phyloP scores from a whole-genome alignment of 2,888 invertebrate genomes.

The Sipha maydis region DNA sequence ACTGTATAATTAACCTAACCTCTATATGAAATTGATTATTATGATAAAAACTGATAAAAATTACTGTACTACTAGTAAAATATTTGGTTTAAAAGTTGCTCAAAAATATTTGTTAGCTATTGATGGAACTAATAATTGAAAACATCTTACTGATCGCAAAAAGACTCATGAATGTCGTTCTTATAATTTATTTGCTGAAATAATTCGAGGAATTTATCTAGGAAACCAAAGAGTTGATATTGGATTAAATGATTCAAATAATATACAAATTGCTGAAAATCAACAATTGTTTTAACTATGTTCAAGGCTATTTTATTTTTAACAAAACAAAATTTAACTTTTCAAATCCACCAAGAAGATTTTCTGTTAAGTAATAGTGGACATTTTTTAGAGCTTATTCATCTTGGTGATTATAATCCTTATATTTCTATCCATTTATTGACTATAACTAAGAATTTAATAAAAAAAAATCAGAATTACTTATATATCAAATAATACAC shows the following conservation, averaged over 20 bases:
- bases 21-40: no score
- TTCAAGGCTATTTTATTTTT: conserved; percentile 22
- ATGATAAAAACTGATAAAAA: conserved; percentile 5
- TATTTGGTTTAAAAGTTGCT: conserved; percentile 10
- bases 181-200: conserved; percentile 1
- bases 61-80: neutral
- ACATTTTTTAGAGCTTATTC: neutral
- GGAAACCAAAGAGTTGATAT: conserved; percentile 13
- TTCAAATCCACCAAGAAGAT: conserved; percentile 7
- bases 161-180: neutral
- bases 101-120: conserved; percentile 17
- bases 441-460: neutral
- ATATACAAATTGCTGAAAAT: conserved; percentile 2
- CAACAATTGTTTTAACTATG: neutral
- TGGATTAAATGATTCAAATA: conserved; percentile 9
- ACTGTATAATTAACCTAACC: no score
- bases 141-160: neutral
- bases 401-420: conserved; percentile 6
- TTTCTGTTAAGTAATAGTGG: neutral
- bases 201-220: conserved; percentile 2
- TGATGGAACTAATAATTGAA: conserved; percentile 6
- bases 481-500: conserved; percentile 16
- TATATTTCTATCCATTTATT: neutral
- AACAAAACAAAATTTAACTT: conserved; percentile 13
- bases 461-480: conserved; percentile 18